Conservation (phyloP, 2,888 invertebrate species). For the Deladenus siricidicola region DNA sequence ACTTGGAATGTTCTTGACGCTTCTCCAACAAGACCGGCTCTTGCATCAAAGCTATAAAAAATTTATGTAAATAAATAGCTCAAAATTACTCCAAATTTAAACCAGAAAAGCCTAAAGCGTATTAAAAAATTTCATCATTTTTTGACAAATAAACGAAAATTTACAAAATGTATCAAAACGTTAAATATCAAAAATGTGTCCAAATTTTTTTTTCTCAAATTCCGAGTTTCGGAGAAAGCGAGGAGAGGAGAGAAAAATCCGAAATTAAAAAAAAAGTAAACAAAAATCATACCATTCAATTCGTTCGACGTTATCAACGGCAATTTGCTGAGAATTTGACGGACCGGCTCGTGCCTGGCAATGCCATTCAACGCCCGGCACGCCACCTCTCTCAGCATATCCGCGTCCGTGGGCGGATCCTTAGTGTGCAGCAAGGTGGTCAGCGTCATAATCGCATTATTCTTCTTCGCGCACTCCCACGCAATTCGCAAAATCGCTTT, state of each 20-base stretch:
- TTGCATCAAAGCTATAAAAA: constrained; percentile 71
- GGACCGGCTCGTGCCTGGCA: constrained; percentile 78
- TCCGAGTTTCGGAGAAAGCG: no score
- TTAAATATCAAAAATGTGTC: no score
- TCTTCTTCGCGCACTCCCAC: constrained; percentile 85
- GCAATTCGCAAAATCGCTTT: constrained; percentile 76
- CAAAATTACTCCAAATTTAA: no score
- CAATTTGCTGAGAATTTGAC: constrained; percentile 87
- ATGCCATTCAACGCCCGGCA: constrained; percentile 81
- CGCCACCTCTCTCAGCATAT: constrained; percentile 82
- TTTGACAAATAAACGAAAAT: no score
- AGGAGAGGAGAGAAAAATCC: no score
- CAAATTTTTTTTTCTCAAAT: no score
- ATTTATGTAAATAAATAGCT: neutral
- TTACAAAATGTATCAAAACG: no score
- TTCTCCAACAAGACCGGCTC: constrained; percentile 95
- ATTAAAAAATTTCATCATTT: no score
- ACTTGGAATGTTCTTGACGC: constrained; percentile 83
- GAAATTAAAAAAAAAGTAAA: no score
- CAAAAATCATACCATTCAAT: constrained; percentile 65
- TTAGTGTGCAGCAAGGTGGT: constrained; percentile 80
- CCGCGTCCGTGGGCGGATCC: constrained; percentile 91
- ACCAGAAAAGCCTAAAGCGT: no score
- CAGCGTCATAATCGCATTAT: constrained; percentile 90
- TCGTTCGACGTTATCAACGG: constrained; percentile 86